phyloP scores from a whole-genome alignment of 2,113 vertebrate species.

The Tylochromis polylepis region DNA sequence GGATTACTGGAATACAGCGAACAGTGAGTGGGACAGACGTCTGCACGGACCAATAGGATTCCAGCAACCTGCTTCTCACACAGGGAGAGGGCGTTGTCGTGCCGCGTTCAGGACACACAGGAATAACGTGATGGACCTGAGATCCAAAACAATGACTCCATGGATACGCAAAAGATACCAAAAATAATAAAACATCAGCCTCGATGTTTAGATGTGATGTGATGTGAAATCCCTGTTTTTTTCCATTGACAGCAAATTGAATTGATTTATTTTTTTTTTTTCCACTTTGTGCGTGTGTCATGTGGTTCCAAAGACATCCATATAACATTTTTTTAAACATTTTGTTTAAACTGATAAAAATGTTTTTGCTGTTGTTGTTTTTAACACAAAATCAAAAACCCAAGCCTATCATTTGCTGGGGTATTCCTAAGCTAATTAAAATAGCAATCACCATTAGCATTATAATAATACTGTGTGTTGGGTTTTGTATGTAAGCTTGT shows the following conservation, averaged over 20 bases:
- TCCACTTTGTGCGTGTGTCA: neutral
- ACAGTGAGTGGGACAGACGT: slow-evolving; percentile 24
- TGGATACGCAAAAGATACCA: neutral
- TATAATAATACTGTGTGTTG: too few relatives aligned
- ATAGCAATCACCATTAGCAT: too few relatives aligned
- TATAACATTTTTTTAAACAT: neutral
- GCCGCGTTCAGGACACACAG: neutral
- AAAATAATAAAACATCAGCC: neutral
- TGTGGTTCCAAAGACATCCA: neutral
- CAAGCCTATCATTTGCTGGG: neutral
- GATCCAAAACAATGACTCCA: neutral
- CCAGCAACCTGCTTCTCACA: neutral
- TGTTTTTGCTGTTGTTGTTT: neutral
- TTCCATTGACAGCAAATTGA: neutral
- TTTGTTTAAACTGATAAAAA: neutral
- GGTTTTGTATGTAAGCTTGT: too few relatives aligned
- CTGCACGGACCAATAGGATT: slow-evolving; percentile 23
- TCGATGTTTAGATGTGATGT: neutral
- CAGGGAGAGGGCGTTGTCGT: slow-evolving; percentile 9
- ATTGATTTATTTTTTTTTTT: neutral
- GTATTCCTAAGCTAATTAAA: too few relatives aligned
- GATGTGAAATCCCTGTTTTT: neutral
- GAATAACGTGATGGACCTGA: neutral
- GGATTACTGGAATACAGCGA: slow-evolving; percentile 54
- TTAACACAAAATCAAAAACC: neutral